Conservation (phyloP, 2,888 invertebrate genomes). For the Nymphalis c-album region DNA sequence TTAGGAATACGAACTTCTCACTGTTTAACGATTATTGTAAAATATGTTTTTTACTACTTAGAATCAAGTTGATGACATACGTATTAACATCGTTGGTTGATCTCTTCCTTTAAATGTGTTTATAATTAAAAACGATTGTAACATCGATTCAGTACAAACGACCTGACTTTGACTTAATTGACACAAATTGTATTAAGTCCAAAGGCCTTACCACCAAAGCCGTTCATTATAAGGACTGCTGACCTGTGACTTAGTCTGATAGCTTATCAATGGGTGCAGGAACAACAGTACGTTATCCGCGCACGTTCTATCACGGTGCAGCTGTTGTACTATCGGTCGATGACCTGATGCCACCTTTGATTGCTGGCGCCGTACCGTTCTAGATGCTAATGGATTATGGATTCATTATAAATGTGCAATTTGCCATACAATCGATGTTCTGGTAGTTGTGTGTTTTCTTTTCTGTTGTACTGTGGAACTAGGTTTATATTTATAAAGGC, state of each 20-base stretch:
- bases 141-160: background rate
- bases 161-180: background rate
- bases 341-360: constrained; percentile 36
- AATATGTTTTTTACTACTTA: too few relatives aligned
- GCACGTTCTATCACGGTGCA: constrained; percentile 41
- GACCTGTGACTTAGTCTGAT: constrained; percentile 34
- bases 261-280: constrained; percentile 37
- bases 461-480: background rate
- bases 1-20: too few relatives aligned
- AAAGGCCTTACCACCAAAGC: constrained; percentile 12
- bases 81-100: too few relatives aligned
- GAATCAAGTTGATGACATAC: too few relatives aligned
- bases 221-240: constrained; percentile 17
- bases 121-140: background rate
- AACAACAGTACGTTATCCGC: constrained; percentile 43
- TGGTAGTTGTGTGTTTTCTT: background rate
- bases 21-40: too few relatives aligned
- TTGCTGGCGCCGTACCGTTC: constrained; percentile 14
- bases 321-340: constrained; percentile 41
- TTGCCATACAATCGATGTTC: background rate
- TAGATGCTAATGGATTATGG: constrained; percentile 4
- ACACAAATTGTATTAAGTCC: background rate
- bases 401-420: constrained; percentile 4
- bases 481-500: background rate
- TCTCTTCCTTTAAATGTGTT: too few relatives aligned